Percentiles rank a stretch among this genome's conserved stretches.
These are phyloP conservation scores for Hemicrepidius hirtus DNA, from an alignment of 2,888 invertebrate genomes.

Conservation along the genomic window DNA sequence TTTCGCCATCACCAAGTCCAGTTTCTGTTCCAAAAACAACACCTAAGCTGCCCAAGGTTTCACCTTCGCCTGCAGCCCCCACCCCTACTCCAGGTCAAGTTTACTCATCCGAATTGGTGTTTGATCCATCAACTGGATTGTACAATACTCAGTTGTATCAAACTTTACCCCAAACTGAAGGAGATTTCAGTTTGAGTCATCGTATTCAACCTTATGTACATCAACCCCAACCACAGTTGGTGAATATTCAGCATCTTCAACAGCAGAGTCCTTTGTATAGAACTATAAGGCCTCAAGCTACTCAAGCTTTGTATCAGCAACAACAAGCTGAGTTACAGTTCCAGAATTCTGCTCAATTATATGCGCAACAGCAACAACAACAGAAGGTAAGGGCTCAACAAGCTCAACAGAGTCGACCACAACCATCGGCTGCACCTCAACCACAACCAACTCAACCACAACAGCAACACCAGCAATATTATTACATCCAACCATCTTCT, in stretches of 20 bases:
- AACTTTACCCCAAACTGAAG: slow-evolving; percentile 82
- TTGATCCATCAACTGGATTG: slow-evolving; percentile 84
- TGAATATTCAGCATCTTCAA: slow-evolving; percentile 77
- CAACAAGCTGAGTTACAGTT: slow-evolving; percentile 80
- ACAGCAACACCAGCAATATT: slow-evolving; percentile 72
- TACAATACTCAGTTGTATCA: slow-evolving; percentile 88
- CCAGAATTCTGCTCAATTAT: slow-evolving; percentile 75
- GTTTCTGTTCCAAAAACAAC: slow-evolving; percentile 62
- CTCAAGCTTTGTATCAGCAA: slow-evolving; percentile 73
- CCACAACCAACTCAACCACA: slow-evolving; percentile 62
- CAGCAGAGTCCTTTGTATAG: slow-evolving; percentile 74
- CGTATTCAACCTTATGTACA: slow-evolving; percentile 85
- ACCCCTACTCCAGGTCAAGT: slow-evolving; percentile 77
- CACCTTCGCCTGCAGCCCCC: slow-evolving; percentile 68
- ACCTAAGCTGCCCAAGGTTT: slow-evolving; percentile 63
- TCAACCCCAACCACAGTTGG: slow-evolving; percentile 72
- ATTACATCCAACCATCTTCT: slow-evolving; percentile 75
- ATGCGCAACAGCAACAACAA: slow-evolving; percentile 71
- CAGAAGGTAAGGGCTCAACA: slow-evolving; percentile 71
- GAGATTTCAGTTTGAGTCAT: slow-evolving; percentile 83
- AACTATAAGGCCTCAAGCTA: slow-evolving; percentile 64
- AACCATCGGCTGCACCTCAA: slow-evolving; percentile 69
- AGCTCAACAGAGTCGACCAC: slow-evolving; percentile 65
- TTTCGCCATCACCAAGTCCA: slow-evolving; percentile 74
- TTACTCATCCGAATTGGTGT: slow-evolving; percentile 86